Base-by-base conservation (phyloP, 1,140 invertebrate genomes). In the Palaemon carinicauda region DNA sequence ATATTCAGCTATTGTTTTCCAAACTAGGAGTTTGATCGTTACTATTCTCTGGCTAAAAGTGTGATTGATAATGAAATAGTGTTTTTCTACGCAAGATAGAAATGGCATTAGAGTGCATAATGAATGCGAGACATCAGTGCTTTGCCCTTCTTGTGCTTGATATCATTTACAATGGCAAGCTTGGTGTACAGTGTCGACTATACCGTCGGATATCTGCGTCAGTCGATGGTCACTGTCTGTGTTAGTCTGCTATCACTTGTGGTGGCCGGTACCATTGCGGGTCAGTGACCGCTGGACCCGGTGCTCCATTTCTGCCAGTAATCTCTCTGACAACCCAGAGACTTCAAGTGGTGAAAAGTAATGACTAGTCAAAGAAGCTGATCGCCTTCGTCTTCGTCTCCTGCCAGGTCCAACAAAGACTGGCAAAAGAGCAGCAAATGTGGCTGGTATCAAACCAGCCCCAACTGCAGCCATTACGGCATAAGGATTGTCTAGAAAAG, bases 391-490 rank as follows among this genome's bases (percentile, higher is more conserved):
- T 33, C 82, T 75, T 60, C 84, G 77, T n/a, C 84, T 33, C 29
- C 75, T 79, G 74, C 83, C 77, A 31, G 24, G 24, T 24, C 65
- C 65, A 21, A 80, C 78, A 21, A 85, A 69, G 41, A 73, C 77
- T 24, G 83, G 84, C 77, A 86, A 21, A 41, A 86, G 84, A 9
- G 80, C 80, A 14, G 77, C 77, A 21, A 86, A 78, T 14, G 84
- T 86, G 51, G 78, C 65, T 5, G 83, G 83, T 33, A 86, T 33
- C 5, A 85, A 24, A 7, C 84, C 84, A 33, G 84, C 84, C 24
- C 84, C 78, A 41, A 86, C 83, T 9, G 77, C 77, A 10, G 84
- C 84, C 84, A 86, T 86, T n/a, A 86, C 84, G n/a, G 78, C 69
- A 31, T 29, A 80, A 31, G 84, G 84, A 54, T 80, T 86, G 60